Percentiles rank a stretch among this genome's conserved stretches.
Evolutionary conservation across 2,888 invertebrate species (phyloP).

Genomic region (Ischnus inquisitorius): DNA sequence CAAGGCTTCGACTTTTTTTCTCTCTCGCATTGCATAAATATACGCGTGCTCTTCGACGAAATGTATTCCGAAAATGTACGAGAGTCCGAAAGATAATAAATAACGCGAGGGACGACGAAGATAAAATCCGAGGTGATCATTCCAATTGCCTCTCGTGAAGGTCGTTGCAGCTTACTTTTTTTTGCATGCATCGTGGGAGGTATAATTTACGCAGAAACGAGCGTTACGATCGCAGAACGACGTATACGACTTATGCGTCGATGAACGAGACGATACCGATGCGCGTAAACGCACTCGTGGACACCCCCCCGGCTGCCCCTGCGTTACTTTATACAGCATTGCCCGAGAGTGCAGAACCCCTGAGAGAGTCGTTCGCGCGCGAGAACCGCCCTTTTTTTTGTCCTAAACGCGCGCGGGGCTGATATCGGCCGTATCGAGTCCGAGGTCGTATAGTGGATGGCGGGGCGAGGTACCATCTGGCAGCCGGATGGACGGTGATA

Average conservation of each 20-base stretch:
- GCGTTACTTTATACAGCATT: slow-evolving; percentile 44
- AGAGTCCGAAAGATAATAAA: background rate
- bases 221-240: slow-evolving; percentile 51
- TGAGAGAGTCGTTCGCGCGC: slow-evolving; percentile 76
- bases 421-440: slow-evolving; percentile 52
- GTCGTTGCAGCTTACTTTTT: slow-evolving; percentile 47
- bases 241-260: slow-evolving; percentile 43
- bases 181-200: slow-evolving; percentile 64
- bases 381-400: slow-evolving; percentile 63
- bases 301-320: background rate
- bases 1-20: background rate
- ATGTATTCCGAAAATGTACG: background rate
- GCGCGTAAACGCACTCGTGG: slow-evolving; percentile 39
- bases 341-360: slow-evolving; percentile 70
- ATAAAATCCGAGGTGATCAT: slow-evolving; percentile 25
- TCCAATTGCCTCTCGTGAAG: slow-evolving; percentile 35
- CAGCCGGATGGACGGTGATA: slow-evolving; percentile 52
- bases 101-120: slow-evolving; percentile 9
- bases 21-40: no score
- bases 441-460: slow-evolving; percentile 10
- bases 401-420: slow-evolving; percentile 58
- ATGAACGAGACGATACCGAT: slow-evolving; percentile 54
- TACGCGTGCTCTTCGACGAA: background rate
- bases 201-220: slow-evolving; percentile 42
- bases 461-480: slow-evolving; percentile 62